Conservation (phyloP, 2,888 invertebrate genomes). For the Drosophila peninsularis region DNA sequence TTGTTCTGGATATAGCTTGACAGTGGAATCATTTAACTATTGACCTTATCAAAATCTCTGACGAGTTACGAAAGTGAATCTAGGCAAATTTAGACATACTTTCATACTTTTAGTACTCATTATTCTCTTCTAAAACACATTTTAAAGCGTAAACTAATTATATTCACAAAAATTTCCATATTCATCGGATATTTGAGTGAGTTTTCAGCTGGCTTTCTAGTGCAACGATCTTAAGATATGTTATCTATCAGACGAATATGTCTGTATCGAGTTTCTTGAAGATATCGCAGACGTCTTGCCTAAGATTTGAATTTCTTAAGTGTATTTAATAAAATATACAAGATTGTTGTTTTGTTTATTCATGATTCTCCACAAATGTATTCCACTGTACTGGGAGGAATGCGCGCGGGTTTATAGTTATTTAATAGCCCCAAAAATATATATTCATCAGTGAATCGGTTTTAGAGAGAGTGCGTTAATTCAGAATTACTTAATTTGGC, state of each 20-base stretch:
- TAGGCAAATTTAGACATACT: too few relatives aligned
- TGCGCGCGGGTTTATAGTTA: background rate
- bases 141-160: too few relatives aligned
- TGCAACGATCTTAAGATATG: background rate
- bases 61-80: background rate
- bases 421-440: background rate
- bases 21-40: conserved; percentile 1
- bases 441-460: background rate
- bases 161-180: too few relatives aligned
- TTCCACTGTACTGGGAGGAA: background rate
- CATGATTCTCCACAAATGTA: background rate
- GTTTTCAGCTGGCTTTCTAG: background rate
- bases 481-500: background rate
- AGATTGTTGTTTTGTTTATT: background rate
- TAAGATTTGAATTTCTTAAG: background rate
- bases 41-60: background rate
- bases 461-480: background rate
- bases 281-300: background rate
- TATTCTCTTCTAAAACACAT: too few relatives aligned
- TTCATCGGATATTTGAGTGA: too few relatives aligned
- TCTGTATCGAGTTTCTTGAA: background rate
- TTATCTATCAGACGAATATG: background rate
- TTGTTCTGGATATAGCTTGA: background rate
- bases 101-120: too few relatives aligned
- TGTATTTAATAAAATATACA: background rate